Evolutionary conservation across 2,888 invertebrate genomes (phyloP).

Genomic region (Pandemis cinnamomeana): DNA sequence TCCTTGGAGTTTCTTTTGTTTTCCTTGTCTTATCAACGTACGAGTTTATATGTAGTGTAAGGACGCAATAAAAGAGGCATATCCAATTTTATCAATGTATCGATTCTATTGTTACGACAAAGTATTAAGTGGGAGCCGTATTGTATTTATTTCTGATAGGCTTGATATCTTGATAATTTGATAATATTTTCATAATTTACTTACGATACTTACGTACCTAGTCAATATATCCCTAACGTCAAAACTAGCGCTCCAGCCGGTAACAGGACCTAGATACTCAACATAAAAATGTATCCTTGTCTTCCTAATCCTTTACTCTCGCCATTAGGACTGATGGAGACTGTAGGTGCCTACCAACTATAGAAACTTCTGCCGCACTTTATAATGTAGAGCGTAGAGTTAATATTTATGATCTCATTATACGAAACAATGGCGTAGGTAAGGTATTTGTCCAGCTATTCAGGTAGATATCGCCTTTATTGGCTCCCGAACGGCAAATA

Average conservation of each 20-base stretch:
- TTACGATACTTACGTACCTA: too few species aligned
- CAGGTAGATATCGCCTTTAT: conserved; percentile 16
- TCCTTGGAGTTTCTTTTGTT: conserved; percentile 22
- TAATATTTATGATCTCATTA: not conserved
- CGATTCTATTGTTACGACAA: conserved; percentile 1
- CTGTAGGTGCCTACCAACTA: not conserved
- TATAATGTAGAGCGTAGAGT: not conserved
- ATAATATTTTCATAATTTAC: too few species aligned
- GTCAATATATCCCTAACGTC: too few species aligned
- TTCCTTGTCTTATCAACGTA: conserved; percentile 34
- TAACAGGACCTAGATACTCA: too few species aligned
- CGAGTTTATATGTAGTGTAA: conserved; percentile 4
- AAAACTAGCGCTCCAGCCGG: too few species aligned
- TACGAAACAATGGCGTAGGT: not conserved
- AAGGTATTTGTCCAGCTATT: not conserved
- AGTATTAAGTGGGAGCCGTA: not conserved
- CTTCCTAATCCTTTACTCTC: too few species aligned
- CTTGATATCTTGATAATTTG: not conserved
- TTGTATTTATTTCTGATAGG: not conserved
- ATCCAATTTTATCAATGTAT: not conserved
- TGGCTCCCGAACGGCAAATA: conserved; percentile 47
- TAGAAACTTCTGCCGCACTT: not conserved
- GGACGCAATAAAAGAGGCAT: conserved; percentile 17
- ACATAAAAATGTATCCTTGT: too few species aligned
- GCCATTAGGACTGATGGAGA: not conserved